A percentile compares a stretch with the other conserved stretches of the same genome.
Conservation (phyloP, 2,888 invertebrate species). For the Drosophila histrio region DNA sequence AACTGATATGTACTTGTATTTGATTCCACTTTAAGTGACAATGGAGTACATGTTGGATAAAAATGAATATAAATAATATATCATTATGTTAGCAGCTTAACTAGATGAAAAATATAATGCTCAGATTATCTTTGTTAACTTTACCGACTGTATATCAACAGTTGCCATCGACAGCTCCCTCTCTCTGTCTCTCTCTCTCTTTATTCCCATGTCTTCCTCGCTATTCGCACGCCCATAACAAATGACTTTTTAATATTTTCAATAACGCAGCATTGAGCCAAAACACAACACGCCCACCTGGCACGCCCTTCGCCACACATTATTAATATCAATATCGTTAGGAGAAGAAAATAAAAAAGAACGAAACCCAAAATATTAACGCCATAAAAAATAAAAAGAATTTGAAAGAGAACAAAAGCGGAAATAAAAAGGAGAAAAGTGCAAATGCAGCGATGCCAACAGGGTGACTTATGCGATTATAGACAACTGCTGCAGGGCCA, state of each 20-base stretch:
- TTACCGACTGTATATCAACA: slow-evolving; percentile 37
- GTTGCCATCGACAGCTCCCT: slow-evolving; percentile 39
- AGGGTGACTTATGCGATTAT: slow-evolving; percentile 83
- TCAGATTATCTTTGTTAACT: slow-evolving; percentile 8
- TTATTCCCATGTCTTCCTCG: neutral
- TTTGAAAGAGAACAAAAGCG: slow-evolving; percentile 33
- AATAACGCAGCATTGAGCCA: slow-evolving; percentile 63
- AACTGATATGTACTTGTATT: too few relatives aligned
- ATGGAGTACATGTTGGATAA: neutral
- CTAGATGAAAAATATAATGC: neutral
- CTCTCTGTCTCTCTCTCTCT: neutral
- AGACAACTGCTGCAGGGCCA: slow-evolving; percentile 75
- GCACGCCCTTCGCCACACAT: slow-evolving; percentile 36
- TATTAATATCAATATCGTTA: slow-evolving; percentile 58
- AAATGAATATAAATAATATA: neutral
- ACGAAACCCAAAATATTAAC: slow-evolving; percentile 55
- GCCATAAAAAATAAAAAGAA: slow-evolving; percentile 46
- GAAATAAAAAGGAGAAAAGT: slow-evolving; percentile 57
- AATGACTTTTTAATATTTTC: slow-evolving; percentile 80
- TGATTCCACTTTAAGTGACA: too few relatives aligned
- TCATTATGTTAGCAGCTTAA: neutral
- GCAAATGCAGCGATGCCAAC: slow-evolving; percentile 75
- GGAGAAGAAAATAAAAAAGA: slow-evolving; percentile 22
- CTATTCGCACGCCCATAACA: slow-evolving; percentile 43
- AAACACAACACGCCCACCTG: slow-evolving; percentile 69